phyloP scores from a whole-genome alignment of 2,797 vertebrate species.

The Acanthurus leucopareius region DNA sequence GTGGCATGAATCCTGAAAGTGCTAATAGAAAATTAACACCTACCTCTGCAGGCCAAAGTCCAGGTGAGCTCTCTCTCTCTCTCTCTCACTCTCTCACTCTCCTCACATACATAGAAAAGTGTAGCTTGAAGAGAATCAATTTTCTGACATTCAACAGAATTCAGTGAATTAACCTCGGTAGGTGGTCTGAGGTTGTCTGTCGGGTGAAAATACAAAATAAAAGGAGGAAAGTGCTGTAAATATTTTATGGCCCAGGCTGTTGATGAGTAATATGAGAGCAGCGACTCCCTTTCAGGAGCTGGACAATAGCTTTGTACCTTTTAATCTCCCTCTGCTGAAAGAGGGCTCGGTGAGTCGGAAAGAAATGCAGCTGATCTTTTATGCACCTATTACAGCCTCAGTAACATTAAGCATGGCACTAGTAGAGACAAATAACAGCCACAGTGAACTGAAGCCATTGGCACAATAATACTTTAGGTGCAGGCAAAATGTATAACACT shows the following conservation, averaged over 20 bases:
- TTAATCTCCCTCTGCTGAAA: constrained; percentile 19
- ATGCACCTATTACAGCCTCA: constrained; percentile 5
- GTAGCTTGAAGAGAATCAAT: neutral
- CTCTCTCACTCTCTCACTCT: too few species aligned
- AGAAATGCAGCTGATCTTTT: constrained; percentile 6
- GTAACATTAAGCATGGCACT: neutral
- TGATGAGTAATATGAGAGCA: constrained; percentile 57
- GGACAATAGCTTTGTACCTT: constrained; percentile 1
- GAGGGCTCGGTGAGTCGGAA: neutral
- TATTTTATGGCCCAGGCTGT: constrained; percentile 56
- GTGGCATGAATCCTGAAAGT: constrained; percentile 3
- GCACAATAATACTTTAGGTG: neutral
- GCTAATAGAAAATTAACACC: constrained; percentile 24
- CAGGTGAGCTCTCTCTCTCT: neutral
- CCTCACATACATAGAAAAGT: constrained; percentile 6
- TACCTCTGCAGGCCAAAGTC: neutral
- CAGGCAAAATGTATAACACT: neutral
- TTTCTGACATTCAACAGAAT: constrained; percentile 23
- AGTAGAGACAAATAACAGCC: constrained; percentile 1
- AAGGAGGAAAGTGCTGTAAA: constrained; percentile 50
- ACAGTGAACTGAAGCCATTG: neutral
- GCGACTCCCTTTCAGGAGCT: constrained; percentile 59
- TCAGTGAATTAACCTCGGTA: neutral
- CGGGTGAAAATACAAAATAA: constrained; percentile 36
- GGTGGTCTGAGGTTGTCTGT: constrained; percentile 16